Evolutionary conservation across 2,888 invertebrate species (phyloP), one percentile per base, ranked within the genome.

Genomic region (Bedellia somnulentella): DNA sequence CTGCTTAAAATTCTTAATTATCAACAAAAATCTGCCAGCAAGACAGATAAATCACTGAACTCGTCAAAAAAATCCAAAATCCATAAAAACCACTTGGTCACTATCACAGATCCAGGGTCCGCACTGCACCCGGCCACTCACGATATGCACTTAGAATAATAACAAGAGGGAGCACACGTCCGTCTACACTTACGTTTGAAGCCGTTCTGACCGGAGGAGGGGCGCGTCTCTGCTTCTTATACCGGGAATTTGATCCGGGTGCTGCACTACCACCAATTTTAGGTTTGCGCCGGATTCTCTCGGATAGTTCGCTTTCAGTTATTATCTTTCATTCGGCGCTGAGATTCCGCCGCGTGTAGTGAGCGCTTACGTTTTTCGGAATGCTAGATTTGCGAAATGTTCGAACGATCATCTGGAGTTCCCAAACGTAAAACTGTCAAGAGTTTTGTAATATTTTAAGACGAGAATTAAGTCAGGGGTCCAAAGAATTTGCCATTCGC

Each of bases 141-240:
- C 57, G 57, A 38, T 37, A 24, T 51, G 43, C 54, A 57, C 57
- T 48, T 22, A 13, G 10, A 14, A 22, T 22, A 15, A 42, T 43
- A 43, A 44, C 43, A 29, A 45, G 42, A 35, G 27, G 45, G 42
- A 35, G 27, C 33, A 33, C 34, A 49, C 68, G 59, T 63, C 58
- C 63, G 67, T 46, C 57, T 54, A 46, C 61, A 92, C 92, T 92
- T 90, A 92, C 92, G 90, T 89, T 91, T 86, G 89, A 89, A 91
- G 92, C 91, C 90, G 91, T 90, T 92, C 92, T 93, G 92, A 87
- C 86, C 85, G 85, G 83, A 81, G 80, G 81, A 80, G 80, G 80
- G 81, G 80, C 76, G 79, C 73, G 62, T 63, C 63, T 73, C 73
- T 79, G 78, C 79, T 80, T 85, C 87, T 86, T 87, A 87, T 87